Evolutionary conservation across 2,113 vertebrate genomes (phyloP).

Genomic region (Taurulus bubalis): DNA sequence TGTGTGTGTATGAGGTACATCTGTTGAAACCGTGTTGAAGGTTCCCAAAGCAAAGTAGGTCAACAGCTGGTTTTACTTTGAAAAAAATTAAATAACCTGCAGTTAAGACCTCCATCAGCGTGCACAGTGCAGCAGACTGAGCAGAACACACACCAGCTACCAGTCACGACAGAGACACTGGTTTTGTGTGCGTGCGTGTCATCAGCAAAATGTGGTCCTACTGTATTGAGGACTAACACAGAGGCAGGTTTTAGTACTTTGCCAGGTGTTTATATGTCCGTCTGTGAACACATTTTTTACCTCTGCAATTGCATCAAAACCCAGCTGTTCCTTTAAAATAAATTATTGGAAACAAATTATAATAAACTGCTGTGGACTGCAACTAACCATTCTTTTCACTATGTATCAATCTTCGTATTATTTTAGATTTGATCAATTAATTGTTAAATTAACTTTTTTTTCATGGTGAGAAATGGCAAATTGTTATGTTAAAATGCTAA

Average conservation of each 20-base stretch:
- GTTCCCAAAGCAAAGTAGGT: conserved; percentile 48
- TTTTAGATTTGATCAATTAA: not conserved
- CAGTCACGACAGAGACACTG: not conserved
- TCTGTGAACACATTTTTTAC: no score
- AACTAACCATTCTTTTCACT: not conserved
- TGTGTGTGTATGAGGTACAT: conserved; percentile 9
- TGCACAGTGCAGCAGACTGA: not conserved
- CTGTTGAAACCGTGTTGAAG: not conserved
- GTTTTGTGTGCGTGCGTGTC: not conserved
- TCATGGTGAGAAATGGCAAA: not conserved
- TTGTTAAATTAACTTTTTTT: not conserved
- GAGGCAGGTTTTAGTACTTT: no score
- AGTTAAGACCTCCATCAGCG: conserved; percentile 18
- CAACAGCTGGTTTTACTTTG: conserved; percentile 49
- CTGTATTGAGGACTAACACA: no score
- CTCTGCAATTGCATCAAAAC: no score
- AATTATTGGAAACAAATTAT: not conserved
- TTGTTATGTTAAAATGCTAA: not conserved
- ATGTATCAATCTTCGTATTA: not conserved
- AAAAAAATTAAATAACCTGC: not conserved
- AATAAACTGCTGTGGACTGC: no score
- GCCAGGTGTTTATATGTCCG: no score
- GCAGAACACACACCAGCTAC: not conserved
- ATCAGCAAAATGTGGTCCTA: not conserved
- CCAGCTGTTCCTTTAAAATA: no score